Evolutionary conservation across 2,797 vertebrate genomes (phyloP), one percentile per base, ranked within the genome.

Genomic region (Leptatherina wallacei): DNA sequence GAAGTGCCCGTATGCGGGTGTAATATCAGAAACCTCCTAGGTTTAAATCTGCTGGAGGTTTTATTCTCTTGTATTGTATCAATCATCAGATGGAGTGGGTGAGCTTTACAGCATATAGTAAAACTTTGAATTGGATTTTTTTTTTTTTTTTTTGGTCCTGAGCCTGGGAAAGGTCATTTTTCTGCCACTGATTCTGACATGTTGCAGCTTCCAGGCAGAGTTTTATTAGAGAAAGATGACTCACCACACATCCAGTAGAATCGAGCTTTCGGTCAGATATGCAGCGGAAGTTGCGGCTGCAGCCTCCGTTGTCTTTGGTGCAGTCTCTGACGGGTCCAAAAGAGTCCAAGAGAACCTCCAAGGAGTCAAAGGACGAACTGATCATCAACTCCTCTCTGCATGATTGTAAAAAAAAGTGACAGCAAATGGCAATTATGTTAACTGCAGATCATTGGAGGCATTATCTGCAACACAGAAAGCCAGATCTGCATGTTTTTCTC

Each of bases 271-370:
- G 95, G 81, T 99, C 98, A 0, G 98, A 94, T 77, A 99, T 98
- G 91, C 98, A 99, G 75, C 97, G 97, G 86, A 98, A 99, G 77
- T 99, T 99, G 86, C 98, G 96, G 85, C 97, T 99, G 90, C 98
- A 99, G 85, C 98, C 98, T 0, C 98, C 98, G 0, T 99, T 99
- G 85, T 98, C 97, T 80, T 95, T 98, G 75, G 96, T 95, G 87
- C 98, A 99, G 91, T 99, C 98, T 0, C 98, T 94, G n/a, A 99
- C 98, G 0, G 98, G 98, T 9, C 98, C 98, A 0, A 99, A 99
- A 0, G 98, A 99, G 90, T 99, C 98, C 1, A 99, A 90, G 1
- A 99, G 96, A 10, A 99, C 97, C 90, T 99, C 98, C 92, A 99
- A 89, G 82, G 96, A 99, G 91, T 99, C 98, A 6, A 99, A 99